A percentile compares a stretch with the other conserved stretches of the same genome.
Conservation (phyloP, 2,113 vertebrate species). For the Emydura subglobosa region DNA sequence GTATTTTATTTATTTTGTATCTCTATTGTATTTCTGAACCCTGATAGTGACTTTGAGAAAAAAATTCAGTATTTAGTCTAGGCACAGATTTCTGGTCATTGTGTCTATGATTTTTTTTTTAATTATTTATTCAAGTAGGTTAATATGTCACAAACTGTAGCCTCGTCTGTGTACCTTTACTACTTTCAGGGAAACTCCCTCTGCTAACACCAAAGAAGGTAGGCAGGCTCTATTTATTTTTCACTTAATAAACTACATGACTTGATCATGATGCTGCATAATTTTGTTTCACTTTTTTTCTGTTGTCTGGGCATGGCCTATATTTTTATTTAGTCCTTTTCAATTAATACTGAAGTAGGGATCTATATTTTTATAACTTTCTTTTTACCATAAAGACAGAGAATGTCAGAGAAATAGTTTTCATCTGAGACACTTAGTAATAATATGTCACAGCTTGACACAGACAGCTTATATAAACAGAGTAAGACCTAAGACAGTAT, state of each 20-base stretch:
- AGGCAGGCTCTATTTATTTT: background rate
- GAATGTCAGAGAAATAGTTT: background rate
- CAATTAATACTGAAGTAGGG: background rate
- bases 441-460: conserved; percentile 46
- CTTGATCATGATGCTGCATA: background rate
- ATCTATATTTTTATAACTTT: background rate
- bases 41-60: background rate
- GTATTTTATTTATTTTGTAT: conserved; percentile 33
- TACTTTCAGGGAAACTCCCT: background rate
- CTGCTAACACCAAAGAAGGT: background rate
- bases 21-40: background rate
- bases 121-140: background rate
- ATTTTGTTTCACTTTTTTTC: background rate
- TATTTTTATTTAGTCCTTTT: conserved; percentile 15
- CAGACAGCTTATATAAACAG: conserved; percentile 38
- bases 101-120: background rate
- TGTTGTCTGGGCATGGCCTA: background rate
- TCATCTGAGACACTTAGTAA: conserved; percentile 29
- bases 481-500: background rate
- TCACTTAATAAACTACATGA: background rate
- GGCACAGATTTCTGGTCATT: background rate
- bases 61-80: background rate
- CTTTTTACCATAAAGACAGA: no score
- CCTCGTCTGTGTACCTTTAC: background rate
- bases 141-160: background rate